phyloP scores from a whole-genome alignment of 2,113 vertebrate genomes.

The Crocuta crocuta region DNA sequence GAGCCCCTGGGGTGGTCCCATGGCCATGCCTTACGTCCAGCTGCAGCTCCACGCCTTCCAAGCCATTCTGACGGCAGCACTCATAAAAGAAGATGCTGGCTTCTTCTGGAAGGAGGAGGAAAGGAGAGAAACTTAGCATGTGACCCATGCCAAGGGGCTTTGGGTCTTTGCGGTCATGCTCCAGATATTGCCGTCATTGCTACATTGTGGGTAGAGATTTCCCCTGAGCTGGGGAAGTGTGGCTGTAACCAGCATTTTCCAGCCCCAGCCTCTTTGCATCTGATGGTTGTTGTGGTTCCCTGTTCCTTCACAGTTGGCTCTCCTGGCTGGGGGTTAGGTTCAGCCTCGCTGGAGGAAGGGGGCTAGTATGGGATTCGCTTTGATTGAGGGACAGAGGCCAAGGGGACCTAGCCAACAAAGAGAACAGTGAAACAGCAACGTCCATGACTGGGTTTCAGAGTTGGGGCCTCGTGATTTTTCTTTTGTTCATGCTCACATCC shows the following conservation, averaged over 20 bases:
- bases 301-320: background rate
- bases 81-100: background rate
- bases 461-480: background rate
- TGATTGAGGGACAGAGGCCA: background rate
- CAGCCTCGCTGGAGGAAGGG: constrained; percentile 16
- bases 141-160: background rate
- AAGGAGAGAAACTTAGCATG: background rate
- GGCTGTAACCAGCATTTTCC: background rate
- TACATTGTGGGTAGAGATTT: background rate
- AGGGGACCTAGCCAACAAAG: background rate
- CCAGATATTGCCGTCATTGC: background rate
- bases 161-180: background rate
- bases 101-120: background rate
- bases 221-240: background rate
- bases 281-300: background rate
- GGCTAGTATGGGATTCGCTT: background rate
- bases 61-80: background rate
- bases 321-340: background rate
- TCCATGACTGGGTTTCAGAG: background rate
- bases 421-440: background rate
- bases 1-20: background rate
- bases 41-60: constrained; percentile 11
- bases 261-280: background rate
- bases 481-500: background rate
- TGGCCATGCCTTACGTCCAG: background rate